These are phyloP conservation scores for Zaprionus taronus DNA, from an alignment of 1,140 invertebrate genomes.

Conservation along the genomic window DNA sequence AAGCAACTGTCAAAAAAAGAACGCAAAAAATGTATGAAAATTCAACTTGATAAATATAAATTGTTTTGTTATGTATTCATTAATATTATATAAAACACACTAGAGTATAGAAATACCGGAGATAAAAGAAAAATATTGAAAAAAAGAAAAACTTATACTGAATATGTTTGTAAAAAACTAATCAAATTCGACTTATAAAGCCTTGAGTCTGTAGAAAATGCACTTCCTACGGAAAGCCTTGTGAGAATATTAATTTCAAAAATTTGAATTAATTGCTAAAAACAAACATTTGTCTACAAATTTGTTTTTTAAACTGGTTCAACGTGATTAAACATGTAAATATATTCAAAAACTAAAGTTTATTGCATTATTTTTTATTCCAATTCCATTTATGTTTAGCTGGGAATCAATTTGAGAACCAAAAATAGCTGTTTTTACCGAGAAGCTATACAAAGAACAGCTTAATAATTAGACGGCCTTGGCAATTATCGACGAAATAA, in stretches of 20 bases:
- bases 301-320: neutral
- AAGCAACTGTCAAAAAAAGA: constrained; percentile 65
- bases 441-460: too few relatives aligned
- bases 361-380: too few relatives aligned
- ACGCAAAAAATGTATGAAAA: constrained; percentile 44
- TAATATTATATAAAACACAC: constrained; percentile 55
- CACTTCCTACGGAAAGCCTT: constrained; percentile 2
- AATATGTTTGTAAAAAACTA: constrained; percentile 75
- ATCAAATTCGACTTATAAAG: constrained; percentile 11
- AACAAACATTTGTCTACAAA: neutral
- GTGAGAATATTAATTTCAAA: neutral
- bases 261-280: neutral
- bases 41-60: constrained; percentile 62
- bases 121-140: constrained; percentile 37
- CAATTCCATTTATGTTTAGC: too few relatives aligned
- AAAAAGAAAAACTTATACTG: constrained; percentile 36
- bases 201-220: constrained; percentile 1
- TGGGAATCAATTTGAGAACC: too few relatives aligned
- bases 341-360: neutral
- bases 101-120: constrained; percentile 51
- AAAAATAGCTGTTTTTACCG: too few relatives aligned
- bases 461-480: too few relatives aligned
- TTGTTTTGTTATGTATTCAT: constrained; percentile 80
- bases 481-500: too few relatives aligned
- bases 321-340: constrained; percentile 7